Evolutionary conservation across 2,888 invertebrate species (phyloP), one percentile per base, ranked within the genome.

Genomic region (Sphaerophoria taeniata): DNA sequence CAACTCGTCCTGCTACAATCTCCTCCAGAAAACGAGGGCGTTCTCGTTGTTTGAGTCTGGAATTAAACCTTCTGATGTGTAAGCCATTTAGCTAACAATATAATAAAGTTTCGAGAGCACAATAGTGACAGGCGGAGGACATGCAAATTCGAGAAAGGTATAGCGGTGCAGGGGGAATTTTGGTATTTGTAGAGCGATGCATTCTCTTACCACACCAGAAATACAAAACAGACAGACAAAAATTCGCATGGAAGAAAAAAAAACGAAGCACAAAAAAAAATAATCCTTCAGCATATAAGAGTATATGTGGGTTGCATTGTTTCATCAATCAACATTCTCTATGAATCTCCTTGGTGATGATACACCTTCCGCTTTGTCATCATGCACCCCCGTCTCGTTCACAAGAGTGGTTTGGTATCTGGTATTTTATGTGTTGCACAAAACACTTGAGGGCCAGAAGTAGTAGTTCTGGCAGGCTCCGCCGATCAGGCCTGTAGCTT

Each of bases 321-420:
- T 73, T 82, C 61, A 69, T 77, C 82, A 77, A 82, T 74, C 73
- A 74, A 74, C 74, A 73, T 70, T 83, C 67, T 60, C 39, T 73
- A 63, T 56, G 55, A 67, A 65, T 63, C 51, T 70, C 24, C 24
- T 36, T 67, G 16, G 67, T 67, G 67, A 67, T 53, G 56, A 63
- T 65, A 47, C 73, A 61, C 53, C 67, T 53, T 67, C 67, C 67
- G 67, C 51, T 67, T 67, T 53, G 24, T 67, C 51, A 16, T 53
- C 39, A 49, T 14, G 53, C 67, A 34, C 11, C 39, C 31, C 34
- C 3, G 5, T 33, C 31, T 12, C 60, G 6, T 49, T 34, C 47
- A 65, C 51, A 36, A 49, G 7, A 24, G 51, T 51, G 12, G n/a
- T 67, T 34, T 67, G 36, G n/a, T n/a, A 11, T 67, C 36, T 53